A percentile compares a stretch with the other conserved stretches of the same genome.
Conservation (phyloP, 2,113 vertebrate genomes). For the Strix aluco region DNA sequence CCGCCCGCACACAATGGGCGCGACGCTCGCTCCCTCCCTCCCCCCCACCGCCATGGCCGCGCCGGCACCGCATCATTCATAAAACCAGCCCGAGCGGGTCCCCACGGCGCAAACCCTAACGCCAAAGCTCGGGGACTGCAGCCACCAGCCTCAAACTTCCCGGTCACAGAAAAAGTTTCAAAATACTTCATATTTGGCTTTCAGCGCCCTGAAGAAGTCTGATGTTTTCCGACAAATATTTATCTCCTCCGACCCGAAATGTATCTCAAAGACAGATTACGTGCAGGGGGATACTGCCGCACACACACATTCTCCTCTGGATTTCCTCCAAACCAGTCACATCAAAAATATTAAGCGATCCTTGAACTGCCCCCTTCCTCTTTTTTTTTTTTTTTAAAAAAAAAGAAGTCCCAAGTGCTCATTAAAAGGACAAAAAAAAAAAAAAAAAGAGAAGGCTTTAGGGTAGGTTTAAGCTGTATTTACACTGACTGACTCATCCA, state of each 20-base stretch:
- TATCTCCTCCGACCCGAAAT: background rate
- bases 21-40: background rate
- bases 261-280: background rate
- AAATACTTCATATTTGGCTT: background rate
- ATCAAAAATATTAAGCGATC: constrained; percentile 2
- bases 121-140: background rate
- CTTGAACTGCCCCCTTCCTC: background rate
- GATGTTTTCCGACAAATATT: background rate
- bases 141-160: background rate
- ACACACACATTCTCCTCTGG: background rate
- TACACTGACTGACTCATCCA: constrained; percentile 79
- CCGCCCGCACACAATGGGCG: background rate
- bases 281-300: background rate
- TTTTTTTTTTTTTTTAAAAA: background rate
- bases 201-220: background rate
- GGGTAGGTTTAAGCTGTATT: constrained; percentile 71
- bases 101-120: background rate
- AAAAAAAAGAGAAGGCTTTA: background rate
- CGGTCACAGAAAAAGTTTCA: background rate
- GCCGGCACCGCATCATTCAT: constrained; percentile 53
- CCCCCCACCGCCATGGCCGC: constrained; percentile 18
- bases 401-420: background rate
- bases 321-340: background rate
- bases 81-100: background rate
- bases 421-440: background rate